These are phyloP conservation scores for Olivierus martensii DNA, from an alignment of 1,140 invertebrate species.

Conservation along the genomic window DNA sequence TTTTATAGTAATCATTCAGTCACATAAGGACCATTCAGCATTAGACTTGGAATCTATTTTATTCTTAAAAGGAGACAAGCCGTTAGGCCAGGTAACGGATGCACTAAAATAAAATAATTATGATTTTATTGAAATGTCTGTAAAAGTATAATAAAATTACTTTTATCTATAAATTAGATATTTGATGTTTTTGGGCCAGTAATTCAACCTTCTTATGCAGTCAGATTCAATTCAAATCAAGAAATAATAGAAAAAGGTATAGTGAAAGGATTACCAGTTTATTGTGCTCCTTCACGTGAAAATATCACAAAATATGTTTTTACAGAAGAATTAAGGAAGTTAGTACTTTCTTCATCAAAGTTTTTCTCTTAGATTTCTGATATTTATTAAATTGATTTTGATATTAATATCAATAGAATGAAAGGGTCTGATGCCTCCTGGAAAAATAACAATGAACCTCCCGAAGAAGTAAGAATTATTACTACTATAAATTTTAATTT, in stretches of 20 bases:
- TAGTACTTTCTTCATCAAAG: not conserved
- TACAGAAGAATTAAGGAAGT: slow-evolving; percentile 44
- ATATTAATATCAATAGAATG: slow-evolving; percentile 32
- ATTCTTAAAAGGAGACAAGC: slow-evolving; percentile 40
- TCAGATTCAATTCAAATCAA: slow-evolving; percentile 61
- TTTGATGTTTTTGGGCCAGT: slow-evolving; percentile 84
- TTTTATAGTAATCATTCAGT: slow-evolving; percentile 52
- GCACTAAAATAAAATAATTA: too few relatives aligned
- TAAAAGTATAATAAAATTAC: not conserved
- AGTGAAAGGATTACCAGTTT: slow-evolving; percentile 50
- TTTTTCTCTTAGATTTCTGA: too few relatives aligned
- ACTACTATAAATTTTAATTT: not conserved
- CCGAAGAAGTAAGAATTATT: slow-evolving; percentile 31
- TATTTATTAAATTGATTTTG: too few relatives aligned
- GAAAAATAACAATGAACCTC: slow-evolving; percentile 66
- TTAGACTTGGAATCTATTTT: slow-evolving; percentile 71
- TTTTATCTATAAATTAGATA: slow-evolving; percentile 35
- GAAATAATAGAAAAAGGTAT: slow-evolving; percentile 52
- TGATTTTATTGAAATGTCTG: too few relatives aligned
- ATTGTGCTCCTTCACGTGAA: slow-evolving; percentile 53
- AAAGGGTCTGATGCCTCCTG: slow-evolving; percentile 71
- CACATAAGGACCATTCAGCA: slow-evolving; percentile 48
- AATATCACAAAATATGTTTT: slow-evolving; percentile 60
- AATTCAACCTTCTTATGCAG: slow-evolving; percentile 57
- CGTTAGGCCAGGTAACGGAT: slow-evolving; percentile 25